Evolutionary conservation across 2,888 invertebrate species (phyloP).

Genomic region (Drosophila prostipennis): DNA sequence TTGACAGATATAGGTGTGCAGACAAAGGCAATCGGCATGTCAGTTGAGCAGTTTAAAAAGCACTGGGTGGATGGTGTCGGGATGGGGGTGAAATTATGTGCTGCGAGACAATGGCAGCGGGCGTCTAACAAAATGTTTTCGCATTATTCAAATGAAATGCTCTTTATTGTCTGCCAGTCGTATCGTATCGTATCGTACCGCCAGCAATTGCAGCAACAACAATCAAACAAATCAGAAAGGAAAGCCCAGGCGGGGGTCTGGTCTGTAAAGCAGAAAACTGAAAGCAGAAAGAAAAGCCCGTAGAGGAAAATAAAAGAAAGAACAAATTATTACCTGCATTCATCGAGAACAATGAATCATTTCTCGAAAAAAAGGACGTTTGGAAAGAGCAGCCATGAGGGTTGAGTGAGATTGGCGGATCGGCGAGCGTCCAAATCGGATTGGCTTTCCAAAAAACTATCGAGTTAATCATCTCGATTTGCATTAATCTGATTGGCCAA

Average conservation of each 20-base stretch:
- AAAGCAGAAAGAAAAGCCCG: neutral
- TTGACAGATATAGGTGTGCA: constrained; percentile 32
- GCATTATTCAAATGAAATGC: constrained; percentile 75
- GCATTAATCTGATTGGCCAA: constrained; percentile 53
- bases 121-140: constrained; percentile 69
- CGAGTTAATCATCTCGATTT: constrained; percentile 59
- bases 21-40: constrained; percentile 37
- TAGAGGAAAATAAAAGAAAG: neutral
- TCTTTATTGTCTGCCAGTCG: constrained; percentile 63
- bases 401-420: neutral
- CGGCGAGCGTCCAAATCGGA: neutral
- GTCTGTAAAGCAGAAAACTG: neutral
- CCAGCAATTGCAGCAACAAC: constrained; percentile 6
- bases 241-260: neutral
- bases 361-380: constrained; percentile 7
- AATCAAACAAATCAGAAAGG: constrained; percentile 23
- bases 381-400: neutral
- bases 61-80: neutral
- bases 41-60: constrained; percentile 37
- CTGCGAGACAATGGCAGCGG: constrained; percentile 25
- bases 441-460: constrained; percentile 31
- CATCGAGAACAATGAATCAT: constrained; percentile 62
- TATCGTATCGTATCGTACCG: neutral
- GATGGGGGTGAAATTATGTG: constrained; percentile 12
- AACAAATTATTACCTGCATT: constrained; percentile 61